A percentile compares a stretch with the other conserved stretches of the same genome.
Evolutionary conservation across 1,140 invertebrate species (phyloP).

Genomic region (Dinothrombium tinctorium): DNA sequence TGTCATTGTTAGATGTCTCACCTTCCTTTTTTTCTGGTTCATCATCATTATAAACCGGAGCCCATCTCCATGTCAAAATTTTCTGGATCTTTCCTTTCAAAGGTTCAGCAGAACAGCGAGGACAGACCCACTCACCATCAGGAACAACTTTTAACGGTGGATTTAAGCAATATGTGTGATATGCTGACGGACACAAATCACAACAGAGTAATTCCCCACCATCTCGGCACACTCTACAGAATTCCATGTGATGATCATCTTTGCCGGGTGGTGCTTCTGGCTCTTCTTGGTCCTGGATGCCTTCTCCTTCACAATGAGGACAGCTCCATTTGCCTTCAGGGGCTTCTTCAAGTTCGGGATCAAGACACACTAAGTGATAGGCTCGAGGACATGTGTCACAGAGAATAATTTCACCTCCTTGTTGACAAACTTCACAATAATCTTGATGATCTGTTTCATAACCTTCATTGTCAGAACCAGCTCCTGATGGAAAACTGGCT

Average conservation of each 20-base stretch:
- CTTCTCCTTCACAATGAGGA: conserved; percentile 73
- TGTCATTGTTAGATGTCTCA: not conserved
- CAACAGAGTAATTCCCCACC: conserved; percentile 92
- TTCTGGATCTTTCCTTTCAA: conserved; percentile 67
- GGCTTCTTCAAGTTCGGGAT: conserved; percentile 91
- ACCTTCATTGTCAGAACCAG: conserved; percentile 45
- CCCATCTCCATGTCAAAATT: conserved; percentile 80
- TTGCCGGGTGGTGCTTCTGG: conserved; percentile 16
- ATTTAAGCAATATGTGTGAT: conserved; percentile 91
- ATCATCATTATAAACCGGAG: conserved; percentile 16
- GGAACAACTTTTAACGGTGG: conserved; percentile 81
- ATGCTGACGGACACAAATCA: conserved; percentile 87
- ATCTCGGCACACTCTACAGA: conserved; percentile 89
- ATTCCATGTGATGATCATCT: conserved; percentile 78
- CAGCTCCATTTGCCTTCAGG: conserved; percentile 99
- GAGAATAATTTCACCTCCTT: conserved; percentile 97
- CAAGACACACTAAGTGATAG: conserved; percentile 92
- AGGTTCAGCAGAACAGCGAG: conserved; percentile 66
- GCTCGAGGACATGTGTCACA: conserved; percentile 97
- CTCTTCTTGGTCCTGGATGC: conserved; percentile 54
- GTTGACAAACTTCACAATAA: conserved; percentile 99
- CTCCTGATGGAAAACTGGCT: conserved; percentile 38
- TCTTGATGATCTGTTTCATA: conserved; percentile 87
- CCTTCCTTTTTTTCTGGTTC: not conserved
- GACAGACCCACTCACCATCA: conserved; percentile 94